Conservation (phyloP, 2,888 invertebrate species). For the Latrodectus hesperus region DNA sequence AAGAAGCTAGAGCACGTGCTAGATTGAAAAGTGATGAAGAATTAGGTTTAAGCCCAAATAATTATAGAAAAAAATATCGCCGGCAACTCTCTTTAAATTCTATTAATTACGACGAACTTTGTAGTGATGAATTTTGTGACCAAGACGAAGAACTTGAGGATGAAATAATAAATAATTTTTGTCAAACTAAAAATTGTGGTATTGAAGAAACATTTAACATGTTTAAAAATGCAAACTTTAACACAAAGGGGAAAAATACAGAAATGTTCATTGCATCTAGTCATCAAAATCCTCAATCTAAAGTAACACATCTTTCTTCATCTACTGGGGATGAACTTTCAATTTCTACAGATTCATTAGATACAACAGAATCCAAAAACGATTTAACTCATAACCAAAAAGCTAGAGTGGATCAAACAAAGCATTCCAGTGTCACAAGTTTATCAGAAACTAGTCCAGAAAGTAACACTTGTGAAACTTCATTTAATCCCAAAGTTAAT, state of each 20-base stretch:
- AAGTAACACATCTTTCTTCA: slow-evolving; percentile 6
- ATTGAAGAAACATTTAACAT: slow-evolving; percentile 61
- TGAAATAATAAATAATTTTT: slow-evolving; percentile 56
- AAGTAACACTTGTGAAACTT: slow-evolving; percentile 24
- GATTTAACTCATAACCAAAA: neutral
- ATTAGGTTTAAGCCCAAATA: slow-evolving; percentile 77
- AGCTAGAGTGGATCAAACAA: slow-evolving; percentile 19
- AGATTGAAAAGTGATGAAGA: slow-evolving; percentile 84
- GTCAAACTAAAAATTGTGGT: slow-evolving; percentile 37
- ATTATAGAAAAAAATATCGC: slow-evolving; percentile 70
- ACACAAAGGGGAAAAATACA: slow-evolving; percentile 27
- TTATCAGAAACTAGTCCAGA: slow-evolving; percentile 69
- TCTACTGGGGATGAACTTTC: slow-evolving; percentile 16
- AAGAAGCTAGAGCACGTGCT: slow-evolving; percentile 81
- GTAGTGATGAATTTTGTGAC: slow-evolving; percentile 68
- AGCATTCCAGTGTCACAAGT: slow-evolving; percentile 48
- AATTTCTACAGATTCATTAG: slow-evolving; percentile 39
- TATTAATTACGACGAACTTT: slow-evolving; percentile 68
- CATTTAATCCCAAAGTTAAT: slow-evolving; percentile 41
- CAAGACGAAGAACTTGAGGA: slow-evolving; percentile 67
- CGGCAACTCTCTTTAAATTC: slow-evolving; percentile 64
- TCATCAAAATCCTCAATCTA: slow-evolving; percentile 36
- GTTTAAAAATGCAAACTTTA: slow-evolving; percentile 51
- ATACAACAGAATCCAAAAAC: slow-evolving; percentile 9
- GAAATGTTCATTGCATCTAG: slow-evolving; percentile 44